Base-by-base conservation (phyloP, 2,888 invertebrate species). In the Graphium colonna region DNA sequence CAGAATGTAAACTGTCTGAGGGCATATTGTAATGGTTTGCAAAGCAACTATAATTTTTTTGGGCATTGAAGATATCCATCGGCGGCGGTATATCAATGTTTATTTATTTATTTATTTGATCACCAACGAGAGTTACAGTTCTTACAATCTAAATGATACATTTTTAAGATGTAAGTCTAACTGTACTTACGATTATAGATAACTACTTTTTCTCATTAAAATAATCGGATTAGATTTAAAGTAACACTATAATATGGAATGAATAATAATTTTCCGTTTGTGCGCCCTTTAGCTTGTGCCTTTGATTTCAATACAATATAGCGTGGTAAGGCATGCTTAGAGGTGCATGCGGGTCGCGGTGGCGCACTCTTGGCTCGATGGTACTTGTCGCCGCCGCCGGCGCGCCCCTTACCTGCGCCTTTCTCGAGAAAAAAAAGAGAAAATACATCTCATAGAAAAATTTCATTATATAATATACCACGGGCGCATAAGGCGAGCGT, bases 281-380 rank as follows among this genome's bases (percentile, higher is more conserved):
- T 21, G 21, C 5, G 17, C 36, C n/a, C 17, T 41, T 40, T 71
- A 64, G 69, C 70, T 77, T 82, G 78, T 71, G 71, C 77, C 79
- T 81, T 81, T 81, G 73, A 78, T 73, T 63, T 65, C 61, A 60
- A 73, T 69, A 79, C 69, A 78, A 75, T 76, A 71, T 71, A 73
- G 70, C 63, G 75, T 72, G 74, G 66, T 71, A 73, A 72, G 69
- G 68, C 51, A 73, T 77, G 74, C 77, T 83, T 82, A 80, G 81
- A 77, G 69, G 77, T 75, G 75, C 75, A 80, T 75, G 77, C 76
- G 75, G 72, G 61, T 65, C 73, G 62, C 62, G 71, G 73, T 61
- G 61, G 67, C 69, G 62, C 63, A 73, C 82, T 69, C 85, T 83
- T 68, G 70, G 68, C 84, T 85, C 65, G 73, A 88, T 82, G 81